A percentile compares a stretch with the other conserved stretches of the same genome.
phyloP scores from a whole-genome alignment of 1,140 invertebrate species.

The Ylistrum balloti region DNA sequence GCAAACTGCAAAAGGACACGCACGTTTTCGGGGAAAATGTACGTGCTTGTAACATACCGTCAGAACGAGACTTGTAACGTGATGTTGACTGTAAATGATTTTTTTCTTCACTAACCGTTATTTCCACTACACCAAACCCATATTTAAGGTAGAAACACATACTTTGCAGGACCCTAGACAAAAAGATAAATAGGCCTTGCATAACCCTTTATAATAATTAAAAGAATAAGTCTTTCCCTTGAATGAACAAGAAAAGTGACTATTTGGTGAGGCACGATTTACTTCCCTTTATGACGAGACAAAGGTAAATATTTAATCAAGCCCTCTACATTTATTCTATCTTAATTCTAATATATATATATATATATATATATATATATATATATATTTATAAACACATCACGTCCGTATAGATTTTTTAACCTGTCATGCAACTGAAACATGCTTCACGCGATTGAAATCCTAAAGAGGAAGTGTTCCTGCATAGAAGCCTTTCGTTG shows the following conservation, averaged over 20 bases:
- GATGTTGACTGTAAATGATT: background rate
- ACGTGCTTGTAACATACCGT: background rate
- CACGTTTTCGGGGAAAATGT: background rate
- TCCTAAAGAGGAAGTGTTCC: background rate
- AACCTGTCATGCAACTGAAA: background rate
- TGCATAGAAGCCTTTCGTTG: background rate
- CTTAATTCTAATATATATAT: no score
- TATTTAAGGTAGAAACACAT: background rate
- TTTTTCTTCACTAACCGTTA: background rate
- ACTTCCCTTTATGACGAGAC: background rate
- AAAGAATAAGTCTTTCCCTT: background rate
- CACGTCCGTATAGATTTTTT: background rate
- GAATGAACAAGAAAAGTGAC: conserved; percentile 8
- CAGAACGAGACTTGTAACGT: background rate
- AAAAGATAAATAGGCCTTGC: conserved; percentile 8
- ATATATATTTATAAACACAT: conserved; percentile 29
- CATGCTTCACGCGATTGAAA: conserved; percentile 9
- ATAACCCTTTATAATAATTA: background rate
- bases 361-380: no score
- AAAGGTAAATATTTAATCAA: background rate
- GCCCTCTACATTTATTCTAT: conserved; percentile 8
- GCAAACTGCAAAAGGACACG: background rate
- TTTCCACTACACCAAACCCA: background rate
- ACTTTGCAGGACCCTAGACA: background rate
- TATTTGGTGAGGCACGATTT: background rate